These are phyloP conservation scores for Porites lutea DNA, from an alignment of 64 coral and sea anemone genomes.

Conservation along the genomic window DNA sequence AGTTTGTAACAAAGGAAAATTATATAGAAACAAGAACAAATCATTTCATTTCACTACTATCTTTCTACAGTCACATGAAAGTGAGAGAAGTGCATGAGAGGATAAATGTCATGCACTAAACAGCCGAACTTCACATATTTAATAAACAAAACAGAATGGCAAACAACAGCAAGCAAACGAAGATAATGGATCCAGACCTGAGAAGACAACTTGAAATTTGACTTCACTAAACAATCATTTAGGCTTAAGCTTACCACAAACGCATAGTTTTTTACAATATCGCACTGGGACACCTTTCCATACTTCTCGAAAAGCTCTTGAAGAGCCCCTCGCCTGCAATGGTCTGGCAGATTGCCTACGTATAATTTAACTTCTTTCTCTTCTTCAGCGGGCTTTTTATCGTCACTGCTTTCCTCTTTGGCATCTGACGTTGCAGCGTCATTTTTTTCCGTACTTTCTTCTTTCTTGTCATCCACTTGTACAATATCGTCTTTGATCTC, in stretches of 20 bases:
- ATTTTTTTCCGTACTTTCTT: constrained; percentile 6
- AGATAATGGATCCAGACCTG: too few relatives aligned
- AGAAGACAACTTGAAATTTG: too few relatives aligned
- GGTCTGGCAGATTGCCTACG: constrained; percentile 93
- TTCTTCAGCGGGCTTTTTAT: constrained; percentile 33
- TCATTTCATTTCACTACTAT: too few relatives aligned
- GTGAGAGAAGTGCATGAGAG: too few relatives aligned
- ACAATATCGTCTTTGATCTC: constrained; percentile 4
- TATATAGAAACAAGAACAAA: too few relatives aligned
- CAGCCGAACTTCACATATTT: too few relatives aligned
- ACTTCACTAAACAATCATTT: background rate
- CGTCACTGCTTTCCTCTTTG: constrained; percentile 14
- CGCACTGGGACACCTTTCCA: constrained; percentile 91
- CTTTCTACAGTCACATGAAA: too few relatives aligned
- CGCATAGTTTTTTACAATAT: constrained; percentile 91
- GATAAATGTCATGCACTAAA: too few relatives aligned
- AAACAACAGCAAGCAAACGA: background rate
- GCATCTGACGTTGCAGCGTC: constrained; percentile 15
- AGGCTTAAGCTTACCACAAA: constrained; percentile 88
- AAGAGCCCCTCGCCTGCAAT: constrained; percentile 74
- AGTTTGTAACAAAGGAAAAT: too few relatives aligned
- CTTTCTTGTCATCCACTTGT: constrained; percentile 29
- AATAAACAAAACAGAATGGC: too few relatives aligned
- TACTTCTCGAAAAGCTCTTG: constrained; percentile 85
- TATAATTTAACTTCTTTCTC: constrained; percentile 92